Evolutionary conservation across 2,113 vertebrate species (phyloP).

Genomic region (Catharus bicknelli): DNA sequence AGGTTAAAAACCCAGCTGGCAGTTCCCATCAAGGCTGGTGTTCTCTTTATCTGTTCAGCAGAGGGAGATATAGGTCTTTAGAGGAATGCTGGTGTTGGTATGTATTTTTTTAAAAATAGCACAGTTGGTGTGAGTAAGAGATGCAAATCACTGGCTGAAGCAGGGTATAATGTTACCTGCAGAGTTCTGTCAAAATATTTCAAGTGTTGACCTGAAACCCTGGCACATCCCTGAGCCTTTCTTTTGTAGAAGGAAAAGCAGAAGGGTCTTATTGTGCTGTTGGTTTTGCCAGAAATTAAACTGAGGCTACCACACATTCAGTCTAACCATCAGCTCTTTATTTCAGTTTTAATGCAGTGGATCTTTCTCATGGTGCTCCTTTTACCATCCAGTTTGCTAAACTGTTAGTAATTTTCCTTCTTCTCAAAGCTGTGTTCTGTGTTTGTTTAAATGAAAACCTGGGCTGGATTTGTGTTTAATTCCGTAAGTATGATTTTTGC

Average conservation of each 20-base stretch:
- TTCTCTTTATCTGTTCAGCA: conserved; percentile 53
- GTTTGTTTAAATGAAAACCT: not conserved
- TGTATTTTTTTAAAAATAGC: not conserved
- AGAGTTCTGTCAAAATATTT: not conserved
- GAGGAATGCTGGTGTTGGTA: conserved; percentile 23
- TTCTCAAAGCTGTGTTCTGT: not conserved
- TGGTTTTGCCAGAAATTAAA: not conserved
- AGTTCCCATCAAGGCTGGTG: conserved; percentile 14
- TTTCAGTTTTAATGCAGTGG: not conserved
- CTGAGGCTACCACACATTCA: not conserved
- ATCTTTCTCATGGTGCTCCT: not conserved
- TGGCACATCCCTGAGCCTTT: not conserved
- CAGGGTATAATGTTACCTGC: not conserved
- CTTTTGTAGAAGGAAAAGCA: not conserved
- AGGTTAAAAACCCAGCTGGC: conserved; percentile 40
- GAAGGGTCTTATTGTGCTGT: not conserved
- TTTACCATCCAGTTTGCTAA: not conserved
- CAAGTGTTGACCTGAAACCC: not conserved
- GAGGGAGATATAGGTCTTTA: conserved; percentile 58
- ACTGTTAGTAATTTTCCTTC: not conserved
- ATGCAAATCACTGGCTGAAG: not conserved
- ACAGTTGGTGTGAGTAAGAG: not conserved
- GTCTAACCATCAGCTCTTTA: not conserved
- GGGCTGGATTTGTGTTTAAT: not conserved
- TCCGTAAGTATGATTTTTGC: not conserved